Evolutionary conservation across 2,113 vertebrate genomes (phyloP).

Genomic region (Pangasianodon hypophthalmus): DNA sequence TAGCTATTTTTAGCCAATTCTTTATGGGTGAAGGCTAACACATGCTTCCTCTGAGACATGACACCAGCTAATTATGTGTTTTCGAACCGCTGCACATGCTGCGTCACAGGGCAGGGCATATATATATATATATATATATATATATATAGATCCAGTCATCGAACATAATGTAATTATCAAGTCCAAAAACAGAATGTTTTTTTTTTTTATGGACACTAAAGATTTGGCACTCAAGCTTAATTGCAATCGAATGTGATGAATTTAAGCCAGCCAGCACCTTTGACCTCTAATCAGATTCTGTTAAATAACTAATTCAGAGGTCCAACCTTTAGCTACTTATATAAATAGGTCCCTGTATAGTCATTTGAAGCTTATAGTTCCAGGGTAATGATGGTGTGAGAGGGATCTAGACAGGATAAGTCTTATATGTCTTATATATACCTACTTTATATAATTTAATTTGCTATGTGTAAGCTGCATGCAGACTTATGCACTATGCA

Average conservation of each 20-base stretch:
- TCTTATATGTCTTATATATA: neutral
- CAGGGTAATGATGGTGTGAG: neutral
- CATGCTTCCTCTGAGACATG: neutral
- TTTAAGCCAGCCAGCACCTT: slow-evolving; percentile 38
- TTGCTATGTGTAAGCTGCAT: neutral
- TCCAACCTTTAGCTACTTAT: slow-evolving; percentile 13
- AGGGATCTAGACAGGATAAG: neutral
- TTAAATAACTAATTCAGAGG: slow-evolving; percentile 36
- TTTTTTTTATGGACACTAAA: slow-evolving; percentile 28
- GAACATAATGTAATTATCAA: slow-evolving; percentile 38
- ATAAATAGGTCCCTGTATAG: neutral
- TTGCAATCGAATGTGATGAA: slow-evolving; percentile 26
- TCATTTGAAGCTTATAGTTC: neutral
- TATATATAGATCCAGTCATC: neutral
- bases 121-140: no score
- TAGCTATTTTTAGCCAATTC: neutral
- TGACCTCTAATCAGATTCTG: slow-evolving; percentile 45
- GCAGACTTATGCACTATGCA: neutral
- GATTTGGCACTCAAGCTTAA: slow-evolving; percentile 27
- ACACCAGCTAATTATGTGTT: neutral
- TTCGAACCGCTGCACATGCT: neutral
- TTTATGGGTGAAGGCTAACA: neutral
- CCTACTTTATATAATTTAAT: neutral
- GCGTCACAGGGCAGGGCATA: neutral
- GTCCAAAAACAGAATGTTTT: neutral